phyloP scores from a whole-genome alignment of 2,797 vertebrate genomes.

The Phoeniculus purpureus region DNA sequence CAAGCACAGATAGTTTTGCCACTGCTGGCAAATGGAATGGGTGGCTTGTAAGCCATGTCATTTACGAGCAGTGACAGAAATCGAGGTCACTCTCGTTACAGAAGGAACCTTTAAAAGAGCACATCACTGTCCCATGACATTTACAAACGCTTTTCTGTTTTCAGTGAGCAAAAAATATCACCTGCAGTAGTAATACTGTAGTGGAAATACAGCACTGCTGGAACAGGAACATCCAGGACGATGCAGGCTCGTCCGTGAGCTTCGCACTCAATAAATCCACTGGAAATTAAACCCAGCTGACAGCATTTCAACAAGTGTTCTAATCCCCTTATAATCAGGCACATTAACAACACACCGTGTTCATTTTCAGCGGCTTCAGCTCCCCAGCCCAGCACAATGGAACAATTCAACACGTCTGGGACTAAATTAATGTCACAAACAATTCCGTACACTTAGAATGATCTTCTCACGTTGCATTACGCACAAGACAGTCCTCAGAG shows the following conservation, averaged over 20 bases:
- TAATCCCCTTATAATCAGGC: slow-evolving; percentile 41
- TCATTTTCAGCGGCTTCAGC: slow-evolving; percentile 4
- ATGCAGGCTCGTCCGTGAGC: neutral
- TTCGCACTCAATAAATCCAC: slow-evolving; percentile 33
- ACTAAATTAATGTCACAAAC: slow-evolving; percentile 46
- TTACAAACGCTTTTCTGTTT: slow-evolving; percentile 31
- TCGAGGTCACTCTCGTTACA: neutral
- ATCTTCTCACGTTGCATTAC: slow-evolving; percentile 17
- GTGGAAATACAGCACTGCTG: neutral
- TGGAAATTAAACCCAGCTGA: slow-evolving; percentile 37
- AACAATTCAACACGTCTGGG: slow-evolving; percentile 45
- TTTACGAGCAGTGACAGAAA: slow-evolving; percentile 5
- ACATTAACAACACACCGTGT: neutral
- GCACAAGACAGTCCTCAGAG: neutral
- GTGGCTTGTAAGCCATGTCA: neutral
- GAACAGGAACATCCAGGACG: slow-evolving; percentile 12
- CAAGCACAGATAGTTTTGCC: neutral
- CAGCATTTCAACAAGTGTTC: slow-evolving; percentile 36
- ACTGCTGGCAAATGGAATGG: too few relatives aligned
- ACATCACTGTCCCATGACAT: neutral
- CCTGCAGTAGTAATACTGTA: neutral
- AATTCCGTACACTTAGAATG: neutral
- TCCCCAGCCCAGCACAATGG: neutral
- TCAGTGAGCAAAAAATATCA: neutral
- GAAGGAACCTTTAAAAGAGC: neutral